phyloP scores from a whole-genome alignment of 2,888 invertebrate species.

The Protula sp. region DNA sequence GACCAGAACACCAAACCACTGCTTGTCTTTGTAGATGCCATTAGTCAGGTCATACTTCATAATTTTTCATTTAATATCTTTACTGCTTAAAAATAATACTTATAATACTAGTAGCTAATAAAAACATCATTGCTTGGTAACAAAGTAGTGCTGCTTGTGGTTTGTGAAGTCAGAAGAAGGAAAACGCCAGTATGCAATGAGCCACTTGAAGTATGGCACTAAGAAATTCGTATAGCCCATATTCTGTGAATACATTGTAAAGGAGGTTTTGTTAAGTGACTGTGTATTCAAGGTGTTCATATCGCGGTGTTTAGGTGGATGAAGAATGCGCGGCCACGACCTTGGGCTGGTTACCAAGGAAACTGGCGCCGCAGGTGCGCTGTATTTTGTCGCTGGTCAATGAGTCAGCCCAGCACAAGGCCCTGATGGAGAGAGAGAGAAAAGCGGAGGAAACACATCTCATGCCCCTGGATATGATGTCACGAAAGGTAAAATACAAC shows the following conservation, averaged over 20 bases:
- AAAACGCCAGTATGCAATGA: too few species aligned
- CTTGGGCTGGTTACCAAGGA: constrained; percentile 48
- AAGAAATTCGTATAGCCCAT: not conserved
- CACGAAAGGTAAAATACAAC: constrained; percentile 39
- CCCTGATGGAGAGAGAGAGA: constrained; percentile 37
- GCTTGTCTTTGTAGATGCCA: constrained; percentile 44
- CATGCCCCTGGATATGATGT: constrained; percentile 34
- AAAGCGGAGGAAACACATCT: constrained; percentile 37
- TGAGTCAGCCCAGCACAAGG: constrained; percentile 38
- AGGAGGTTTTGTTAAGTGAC: not conserved
- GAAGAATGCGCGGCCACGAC: constrained; percentile 43
- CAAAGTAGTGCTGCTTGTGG: too few species aligned
- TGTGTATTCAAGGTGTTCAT: too few species aligned
- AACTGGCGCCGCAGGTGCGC: constrained; percentile 45
- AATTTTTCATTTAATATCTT: too few species aligned
- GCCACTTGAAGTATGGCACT: too few species aligned
- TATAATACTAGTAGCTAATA: not conserved
- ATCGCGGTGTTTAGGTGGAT: constrained; percentile 39
- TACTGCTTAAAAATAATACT: not conserved
- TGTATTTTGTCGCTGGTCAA: constrained; percentile 40
- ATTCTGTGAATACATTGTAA: not conserved
- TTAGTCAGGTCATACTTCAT: constrained; percentile 46
- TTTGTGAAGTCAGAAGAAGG: too few species aligned
- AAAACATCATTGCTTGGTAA: not conserved
- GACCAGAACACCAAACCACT: constrained; percentile 42